Base-by-base conservation (phyloP, 23 tunicate genomes). In the Diplosoma virens region DNA sequence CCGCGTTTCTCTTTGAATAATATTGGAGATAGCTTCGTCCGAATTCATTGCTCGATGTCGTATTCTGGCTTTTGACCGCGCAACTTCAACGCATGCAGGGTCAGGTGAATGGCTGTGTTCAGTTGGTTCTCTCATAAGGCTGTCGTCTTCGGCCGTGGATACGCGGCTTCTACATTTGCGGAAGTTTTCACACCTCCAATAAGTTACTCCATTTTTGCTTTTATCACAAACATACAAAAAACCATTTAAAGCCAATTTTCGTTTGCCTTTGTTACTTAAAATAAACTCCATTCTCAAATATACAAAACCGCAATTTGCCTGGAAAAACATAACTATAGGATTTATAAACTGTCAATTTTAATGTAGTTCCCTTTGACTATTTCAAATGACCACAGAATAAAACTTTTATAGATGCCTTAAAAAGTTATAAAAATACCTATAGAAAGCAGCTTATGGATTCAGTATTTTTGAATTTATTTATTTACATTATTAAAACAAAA, bases 71-170 rank as follows among this genome's bases (percentile, higher is more conserved):
- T 25, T 25, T 65, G 71, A 18, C 29, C 71, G 26, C 71, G 71
- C 35, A 65, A 65, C 71, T 65, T 11, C 37, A 65, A 65, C 71
- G 24, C 71, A 36, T 65, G 71, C 71, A 65, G 71, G 35, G 71
- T 65, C 20, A 25, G 71, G 71, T 65, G 71, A 23, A 65, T 65
- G 71, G 20, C 71, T 65, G 71, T 65, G 71, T 29, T 65, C 35
- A 65, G 20, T 25, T 65, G 71, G 35, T 28, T 34, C 35, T 29
- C 36, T 65, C 71, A 28, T 65, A 36, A 65, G 71, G 35, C 71
- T 65, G 71, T 65, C 71, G 71, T 65, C 71, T 36, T 65, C 35
- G 34, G 71, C 71, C 29, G 71, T 65, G 29, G 71, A 65, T 65
- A 29, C 71, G 9, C 36, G 71, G 71, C 36, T 65, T 65, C 29